Evolutionary conservation across 2,888 invertebrate species (phyloP).

Genomic region (Agrypnus murinus): DNA sequence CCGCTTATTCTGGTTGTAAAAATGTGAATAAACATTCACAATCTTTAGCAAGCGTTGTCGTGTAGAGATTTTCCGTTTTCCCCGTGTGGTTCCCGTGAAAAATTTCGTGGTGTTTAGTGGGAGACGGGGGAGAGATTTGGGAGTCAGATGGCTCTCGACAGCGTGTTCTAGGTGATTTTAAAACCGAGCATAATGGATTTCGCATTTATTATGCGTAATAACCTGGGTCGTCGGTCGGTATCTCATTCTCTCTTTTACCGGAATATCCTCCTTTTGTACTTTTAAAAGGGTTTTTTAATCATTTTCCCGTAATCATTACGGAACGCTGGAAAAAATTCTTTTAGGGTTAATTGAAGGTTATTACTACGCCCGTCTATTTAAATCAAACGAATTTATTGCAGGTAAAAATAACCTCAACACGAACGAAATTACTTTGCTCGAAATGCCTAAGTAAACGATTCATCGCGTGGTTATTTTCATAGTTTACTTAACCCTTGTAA

Average conservation of each 20-base stretch:
- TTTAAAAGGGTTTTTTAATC: conserved; percentile 28
- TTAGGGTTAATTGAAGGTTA: conserved; percentile 40
- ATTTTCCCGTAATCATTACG: neutral
- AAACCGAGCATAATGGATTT: conserved; percentile 32
- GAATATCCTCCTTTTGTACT: neutral
- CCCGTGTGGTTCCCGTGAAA: conserved; percentile 26
- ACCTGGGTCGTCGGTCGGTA: neutral
- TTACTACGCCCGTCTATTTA: conserved; percentile 32
- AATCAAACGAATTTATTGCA: conserved; percentile 12
- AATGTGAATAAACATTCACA: conserved; percentile 43
- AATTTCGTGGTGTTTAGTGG: conserved; percentile 22
- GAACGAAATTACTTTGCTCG: conserved; percentile 29
- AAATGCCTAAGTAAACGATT: conserved; percentile 40
- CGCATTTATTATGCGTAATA: conserved; percentile 34
- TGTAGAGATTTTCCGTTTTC: conserved; percentile 29
- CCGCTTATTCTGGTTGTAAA: conserved; percentile 42
- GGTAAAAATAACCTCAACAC: conserved; percentile 37
- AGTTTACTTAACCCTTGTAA: conserved; percentile 38
- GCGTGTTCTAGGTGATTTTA: conserved; percentile 26
- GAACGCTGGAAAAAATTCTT: neutral
- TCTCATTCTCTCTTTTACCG: conserved; percentile 3
- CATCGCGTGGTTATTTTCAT: conserved; percentile 36
- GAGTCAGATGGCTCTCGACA: conserved; percentile 19
- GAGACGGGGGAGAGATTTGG: conserved; percentile 22
- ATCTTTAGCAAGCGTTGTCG: conserved; percentile 5